Percentiles rank a stretch among this genome's conserved stretches.
phyloP scores from a whole-genome alignment of 92 coral and sea anemone species.

The Muricea muricata region DNA sequence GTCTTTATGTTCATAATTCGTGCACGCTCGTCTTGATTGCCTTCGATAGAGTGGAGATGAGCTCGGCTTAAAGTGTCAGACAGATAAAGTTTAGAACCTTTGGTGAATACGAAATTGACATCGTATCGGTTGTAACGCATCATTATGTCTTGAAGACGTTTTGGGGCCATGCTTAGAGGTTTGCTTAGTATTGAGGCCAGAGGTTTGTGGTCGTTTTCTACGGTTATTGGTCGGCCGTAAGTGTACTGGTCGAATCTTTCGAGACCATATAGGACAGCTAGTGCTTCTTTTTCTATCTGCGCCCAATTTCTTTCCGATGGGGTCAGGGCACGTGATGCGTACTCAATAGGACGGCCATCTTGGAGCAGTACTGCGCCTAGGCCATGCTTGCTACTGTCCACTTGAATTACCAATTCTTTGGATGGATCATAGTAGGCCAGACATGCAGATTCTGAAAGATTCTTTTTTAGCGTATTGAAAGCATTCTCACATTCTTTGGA shows the following conservation, averaged over 20 bases:
- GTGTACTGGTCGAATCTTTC: constrained; percentile 70
- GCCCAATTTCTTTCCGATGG: constrained; percentile 58
- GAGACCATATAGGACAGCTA: constrained; percentile 46
- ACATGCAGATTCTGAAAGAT: too few species aligned
- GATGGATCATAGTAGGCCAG: too few species aligned
- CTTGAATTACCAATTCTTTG: constrained; percentile 46
- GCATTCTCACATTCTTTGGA: constrained; percentile 54
- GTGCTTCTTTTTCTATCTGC: constrained; percentile 68
- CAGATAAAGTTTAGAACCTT: constrained; percentile 37
- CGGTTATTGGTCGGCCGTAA: constrained; percentile 29
- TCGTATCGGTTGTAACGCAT: constrained; percentile 23
- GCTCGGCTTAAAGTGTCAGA: constrained; percentile 75
- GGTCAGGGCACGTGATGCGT: constrained; percentile 57
- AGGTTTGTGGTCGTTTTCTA: constrained; percentile 40
- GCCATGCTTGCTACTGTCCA: constrained; percentile 68
- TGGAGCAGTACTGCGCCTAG: constrained; percentile 61
- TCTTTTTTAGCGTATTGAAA: constrained; percentile 40
- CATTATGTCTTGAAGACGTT: constrained; percentile 52
- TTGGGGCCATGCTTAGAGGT: constrained; percentile 64
- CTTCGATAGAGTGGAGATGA: too few species aligned
- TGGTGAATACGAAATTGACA: constrained; percentile 34
- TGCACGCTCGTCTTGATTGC: constrained; percentile 50
- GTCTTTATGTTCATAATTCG: constrained; percentile 53
- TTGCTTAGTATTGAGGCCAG: constrained; percentile 48
- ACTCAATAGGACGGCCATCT: constrained; percentile 65